Conservation (phyloP, 2,888 invertebrate species). For the Polyommatus icarus region DNA sequence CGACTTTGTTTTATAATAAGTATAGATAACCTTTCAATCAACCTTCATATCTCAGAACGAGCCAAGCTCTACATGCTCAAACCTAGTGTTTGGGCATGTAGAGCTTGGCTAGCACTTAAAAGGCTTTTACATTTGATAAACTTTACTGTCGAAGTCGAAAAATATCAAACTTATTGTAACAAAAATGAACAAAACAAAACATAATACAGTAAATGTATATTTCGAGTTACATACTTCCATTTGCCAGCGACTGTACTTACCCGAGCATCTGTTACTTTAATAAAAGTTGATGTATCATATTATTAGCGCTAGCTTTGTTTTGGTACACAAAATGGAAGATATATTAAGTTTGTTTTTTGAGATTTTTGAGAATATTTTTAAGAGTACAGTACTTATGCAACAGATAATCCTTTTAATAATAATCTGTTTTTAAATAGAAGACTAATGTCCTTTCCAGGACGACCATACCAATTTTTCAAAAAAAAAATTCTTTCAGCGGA, state of each 20-base stretch:
- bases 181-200: not conserved
- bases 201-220: not conserved
- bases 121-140: not conserved
- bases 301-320: constrained; percentile 19
- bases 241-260: constrained; percentile 12
- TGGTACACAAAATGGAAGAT: not conserved
- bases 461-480: no score
- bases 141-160: not conserved
- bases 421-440: no score
- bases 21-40: not conserved
- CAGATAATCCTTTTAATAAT: no score
- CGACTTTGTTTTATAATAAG: no score
- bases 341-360: not conserved
- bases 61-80: no score
- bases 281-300: constrained; percentile 31
- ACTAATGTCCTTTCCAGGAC: no score
- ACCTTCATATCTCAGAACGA: no score
- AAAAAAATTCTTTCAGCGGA: no score
- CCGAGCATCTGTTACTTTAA: constrained; percentile 29
- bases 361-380: not conserved
- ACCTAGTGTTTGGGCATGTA: no score
- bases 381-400: no score
- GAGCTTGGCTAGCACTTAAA: no score
- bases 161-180: not conserved
- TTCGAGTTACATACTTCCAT: not conserved